Conservation (phyloP, 2,113 vertebrate genomes). For the Ptyas mucosa region DNA sequence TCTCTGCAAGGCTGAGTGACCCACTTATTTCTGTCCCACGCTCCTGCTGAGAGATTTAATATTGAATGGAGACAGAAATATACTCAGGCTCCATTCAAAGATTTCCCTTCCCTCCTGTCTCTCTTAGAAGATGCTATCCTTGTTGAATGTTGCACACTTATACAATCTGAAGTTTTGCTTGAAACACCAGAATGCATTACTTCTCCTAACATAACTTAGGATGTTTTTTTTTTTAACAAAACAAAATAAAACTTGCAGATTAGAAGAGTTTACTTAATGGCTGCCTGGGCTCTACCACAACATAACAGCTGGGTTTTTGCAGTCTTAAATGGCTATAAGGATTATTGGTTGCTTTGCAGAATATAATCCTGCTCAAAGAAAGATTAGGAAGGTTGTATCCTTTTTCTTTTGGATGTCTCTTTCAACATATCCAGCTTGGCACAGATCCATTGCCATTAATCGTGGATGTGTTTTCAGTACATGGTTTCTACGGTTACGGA, state of each 20-base stretch:
- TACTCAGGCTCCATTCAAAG: constrained; percentile 27
- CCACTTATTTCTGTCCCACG: constrained; percentile 34
- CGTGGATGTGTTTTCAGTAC: background rate
- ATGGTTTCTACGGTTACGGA: background rate
- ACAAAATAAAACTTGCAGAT: background rate
- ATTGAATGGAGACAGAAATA: constrained; percentile 20
- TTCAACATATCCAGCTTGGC: fast-evolving
- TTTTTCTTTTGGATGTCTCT: background rate
- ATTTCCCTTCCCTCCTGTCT: constrained; percentile 18
- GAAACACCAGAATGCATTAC: constrained; percentile 44
- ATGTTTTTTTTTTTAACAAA: background rate
- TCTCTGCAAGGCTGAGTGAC: constrained; percentile 12
- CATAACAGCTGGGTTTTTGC: background rate
- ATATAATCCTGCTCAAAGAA: background rate
- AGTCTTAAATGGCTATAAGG: constrained; percentile 5
- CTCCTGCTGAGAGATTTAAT: constrained; percentile 30
- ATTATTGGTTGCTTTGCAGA: background rate
- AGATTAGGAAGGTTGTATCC: background rate
- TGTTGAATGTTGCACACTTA: constrained; percentile 36
- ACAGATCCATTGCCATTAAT: fast-evolving
- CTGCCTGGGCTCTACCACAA: background rate
- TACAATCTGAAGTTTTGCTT: constrained; percentile 7
- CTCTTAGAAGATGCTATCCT: constrained; percentile 40
- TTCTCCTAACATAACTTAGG: constrained; percentile 22
- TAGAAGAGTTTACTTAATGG: constrained; percentile 46